Evolutionary conservation across 2,797 vertebrate species (phyloP).

Genomic region (Hirundo rustica): DNA sequence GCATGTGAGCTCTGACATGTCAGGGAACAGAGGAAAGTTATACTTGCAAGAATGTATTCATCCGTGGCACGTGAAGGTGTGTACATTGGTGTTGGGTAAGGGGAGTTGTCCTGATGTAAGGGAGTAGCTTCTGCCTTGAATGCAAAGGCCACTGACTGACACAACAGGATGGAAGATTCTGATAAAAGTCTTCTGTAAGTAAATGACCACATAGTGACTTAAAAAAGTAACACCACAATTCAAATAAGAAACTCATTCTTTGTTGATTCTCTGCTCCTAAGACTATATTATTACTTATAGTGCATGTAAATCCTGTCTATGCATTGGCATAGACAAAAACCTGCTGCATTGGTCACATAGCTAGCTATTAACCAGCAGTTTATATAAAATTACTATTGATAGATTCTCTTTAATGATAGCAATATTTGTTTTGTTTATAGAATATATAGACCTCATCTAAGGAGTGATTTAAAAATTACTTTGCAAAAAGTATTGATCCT

Average conservation of each 20-base stretch:
- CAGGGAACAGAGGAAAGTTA: not conserved
- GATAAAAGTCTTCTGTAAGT: not conserved
- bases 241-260: not conserved
- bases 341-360: not conserved
- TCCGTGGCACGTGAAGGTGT: rapidly evolving
- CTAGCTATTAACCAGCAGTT: not conserved
- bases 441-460: not conserved
- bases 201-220: not conserved
- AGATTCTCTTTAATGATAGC: not conserved
- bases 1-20: not conserved
- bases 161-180: not conserved
- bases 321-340: not conserved
- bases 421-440: not conserved
- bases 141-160: not conserved
- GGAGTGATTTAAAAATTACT: not conserved
- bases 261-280: not conserved
- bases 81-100: rapidly evolving
- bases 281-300: rapidly evolving
- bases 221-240: not conserved
- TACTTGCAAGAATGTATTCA: rapidly evolving
- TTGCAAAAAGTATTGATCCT: not conserved
- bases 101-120: rapidly evolving
- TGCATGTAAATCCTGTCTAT: not conserved
- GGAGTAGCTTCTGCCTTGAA: not conserved
- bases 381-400: not conserved